Conservation (phyloP, 2,113 vertebrate species). For the Tragelaphus scriptus region DNA sequence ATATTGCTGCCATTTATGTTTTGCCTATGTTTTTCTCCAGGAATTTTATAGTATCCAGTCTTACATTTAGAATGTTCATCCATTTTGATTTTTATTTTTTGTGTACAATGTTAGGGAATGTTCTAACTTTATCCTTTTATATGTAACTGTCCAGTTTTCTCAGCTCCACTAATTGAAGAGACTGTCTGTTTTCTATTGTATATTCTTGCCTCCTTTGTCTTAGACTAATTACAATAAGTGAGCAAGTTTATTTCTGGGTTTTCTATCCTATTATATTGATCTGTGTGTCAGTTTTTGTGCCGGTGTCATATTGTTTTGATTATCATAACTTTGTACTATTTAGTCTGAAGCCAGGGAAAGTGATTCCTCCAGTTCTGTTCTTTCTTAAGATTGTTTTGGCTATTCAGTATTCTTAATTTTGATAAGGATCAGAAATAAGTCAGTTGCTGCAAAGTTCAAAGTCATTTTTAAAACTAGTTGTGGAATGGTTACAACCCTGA, state of each 20-base stretch:
- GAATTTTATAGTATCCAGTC: neutral
- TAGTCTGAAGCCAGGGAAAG: neutral
- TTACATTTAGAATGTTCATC: neutral
- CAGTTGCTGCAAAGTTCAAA: neutral
- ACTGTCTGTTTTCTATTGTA: neutral
- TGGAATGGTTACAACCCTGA: neutral
- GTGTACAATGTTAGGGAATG: neutral
- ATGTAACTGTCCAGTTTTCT: neutral
- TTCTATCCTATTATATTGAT: neutral
- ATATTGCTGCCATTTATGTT: neutral
- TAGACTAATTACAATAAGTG: neutral
- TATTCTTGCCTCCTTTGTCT: neutral
- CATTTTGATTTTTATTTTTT: neutral
- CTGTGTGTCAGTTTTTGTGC: neutral
- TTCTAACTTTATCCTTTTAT: neutral
- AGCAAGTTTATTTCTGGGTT: neutral
- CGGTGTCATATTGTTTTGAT: neutral
- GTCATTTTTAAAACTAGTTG: neutral
- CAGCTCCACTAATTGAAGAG: neutral
- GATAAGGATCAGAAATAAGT: neutral
- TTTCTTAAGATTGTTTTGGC: neutral
- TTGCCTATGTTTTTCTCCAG: neutral
- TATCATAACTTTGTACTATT: neutral
- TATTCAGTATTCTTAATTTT: neutral
- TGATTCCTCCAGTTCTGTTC: neutral